Conservation (phyloP, 2,888 invertebrate species). For the Dichetophora obliterata region DNA sequence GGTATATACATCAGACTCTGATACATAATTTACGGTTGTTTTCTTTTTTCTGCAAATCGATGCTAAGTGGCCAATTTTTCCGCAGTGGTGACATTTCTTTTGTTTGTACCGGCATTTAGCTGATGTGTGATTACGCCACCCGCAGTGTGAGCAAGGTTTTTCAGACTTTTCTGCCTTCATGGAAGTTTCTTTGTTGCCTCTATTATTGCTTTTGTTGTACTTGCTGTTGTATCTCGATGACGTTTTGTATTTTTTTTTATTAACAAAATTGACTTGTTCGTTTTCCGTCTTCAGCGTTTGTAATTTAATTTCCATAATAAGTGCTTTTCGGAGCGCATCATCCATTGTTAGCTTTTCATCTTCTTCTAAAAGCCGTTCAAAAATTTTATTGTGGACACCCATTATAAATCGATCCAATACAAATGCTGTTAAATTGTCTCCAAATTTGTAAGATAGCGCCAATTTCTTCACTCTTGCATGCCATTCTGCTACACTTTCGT, state of each 20-base stretch:
- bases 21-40: too few relatives aligned
- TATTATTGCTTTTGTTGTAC: too few relatives aligned
- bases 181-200: too few relatives aligned
- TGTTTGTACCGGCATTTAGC: too few relatives aligned
- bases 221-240: too few relatives aligned
- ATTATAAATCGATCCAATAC: conserved; percentile 42
- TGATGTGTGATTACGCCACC: conserved; percentile 19
- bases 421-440: conserved; percentile 35
- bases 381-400: conserved; percentile 36
- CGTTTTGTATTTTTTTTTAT: neutral
- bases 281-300: neutral
- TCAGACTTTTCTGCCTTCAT: too few relatives aligned
- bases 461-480: conserved; percentile 43
- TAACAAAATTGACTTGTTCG: too few relatives aligned
- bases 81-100: too few relatives aligned
- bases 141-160: conserved; percentile 6
- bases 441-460: conserved; percentile 43
- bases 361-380: conserved; percentile 46
- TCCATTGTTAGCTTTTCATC: conserved; percentile 45
- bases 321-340: neutral
- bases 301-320: neutral
- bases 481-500: conserved; percentile 41
- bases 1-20: too few relatives aligned
- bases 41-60: too few relatives aligned
- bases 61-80: too few relatives aligned